Evolutionary conservation across 1,140 invertebrate genomes (phyloP), one percentile per base, ranked within the genome.

Genomic region (Colletes latitarsis): DNA sequence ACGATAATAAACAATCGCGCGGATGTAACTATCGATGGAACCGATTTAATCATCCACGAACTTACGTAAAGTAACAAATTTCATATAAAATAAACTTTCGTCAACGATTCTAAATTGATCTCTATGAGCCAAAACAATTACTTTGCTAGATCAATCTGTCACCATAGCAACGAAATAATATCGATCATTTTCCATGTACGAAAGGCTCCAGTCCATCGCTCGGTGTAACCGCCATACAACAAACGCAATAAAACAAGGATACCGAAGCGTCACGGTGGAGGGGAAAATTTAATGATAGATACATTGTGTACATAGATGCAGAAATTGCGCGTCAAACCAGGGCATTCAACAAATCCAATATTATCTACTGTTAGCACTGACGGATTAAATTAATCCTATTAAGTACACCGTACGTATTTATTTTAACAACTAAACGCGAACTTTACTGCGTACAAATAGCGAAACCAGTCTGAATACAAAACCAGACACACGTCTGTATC

Each of bases 261-360:
- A 9, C 2, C 30, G 60, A 62, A 21, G 58, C 19, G 10, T 10
- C n/a, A 10, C 19, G 8, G 21, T 30, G 21, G 43, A 66, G 68
- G 70, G 71, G 55, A 12, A 41, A 17, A 58, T 49, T 58, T 77
- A 81, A 70, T 72, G 53, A 68, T 67, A 39, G 71, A 30, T 57
- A 67, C 46, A 57, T 55, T 14, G 12, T 52, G 49, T 68, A 69
- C 79, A 60, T 10, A 60, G 58, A 60, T 19, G 73, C 57, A 72
- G 77, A 81, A 76, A 81, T 69, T 58, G 57, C 64, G 41, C 58
- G 71, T 62, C 55, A 69, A 64, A 53, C 72, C 55, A 41, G 72
- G 57, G 53, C 30, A 71, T 79, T 41, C 57, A 70, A 78, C 57
- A 60, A 57, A 63, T 58, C 81, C 62, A 55, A 60, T 43, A 68